These are phyloP conservation scores for Zaprionus gabonicus DNA, from an alignment of 1,140 invertebrate genomes.

Conservation along the genomic window DNA sequence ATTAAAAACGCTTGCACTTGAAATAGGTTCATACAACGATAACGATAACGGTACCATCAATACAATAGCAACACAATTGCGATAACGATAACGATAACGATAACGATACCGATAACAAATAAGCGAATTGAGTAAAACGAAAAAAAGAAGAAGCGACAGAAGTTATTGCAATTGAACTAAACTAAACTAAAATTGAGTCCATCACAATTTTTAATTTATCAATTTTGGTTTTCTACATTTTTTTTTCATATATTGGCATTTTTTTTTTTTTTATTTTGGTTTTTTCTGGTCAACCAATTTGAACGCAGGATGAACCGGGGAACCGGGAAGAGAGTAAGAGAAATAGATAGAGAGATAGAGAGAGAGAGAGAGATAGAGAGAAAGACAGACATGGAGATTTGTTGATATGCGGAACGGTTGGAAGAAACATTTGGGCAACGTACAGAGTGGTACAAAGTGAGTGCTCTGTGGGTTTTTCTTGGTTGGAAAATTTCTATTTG, in stretches of 20 bases:
- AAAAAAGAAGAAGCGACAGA: conserved; percentile 57
- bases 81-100: conserved; percentile 29
- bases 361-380: neutral
- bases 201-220: conserved; percentile 84
- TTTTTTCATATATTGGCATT: neutral
- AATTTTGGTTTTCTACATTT: conserved; percentile 49
- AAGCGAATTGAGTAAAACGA: conserved; percentile 33
- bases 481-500: conserved; percentile 37
- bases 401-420: conserved; percentile 40
- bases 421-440: conserved; percentile 46
- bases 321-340: conserved; percentile 21
- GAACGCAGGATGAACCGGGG: conserved; percentile 39
- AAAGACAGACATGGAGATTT: neutral
- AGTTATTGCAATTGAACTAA: conserved; percentile 68
- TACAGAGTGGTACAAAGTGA: conserved; percentile 58
- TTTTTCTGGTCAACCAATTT: conserved; percentile 48
- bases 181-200: conserved; percentile 80
- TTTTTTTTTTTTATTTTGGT: conserved; percentile 28
- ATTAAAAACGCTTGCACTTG: conserved; percentile 84
- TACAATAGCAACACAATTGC: conserved; percentile 23
- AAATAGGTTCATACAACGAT: conserved; percentile 47
- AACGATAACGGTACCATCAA: conserved; percentile 31
- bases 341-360: neutral
- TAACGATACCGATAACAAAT: conserved; percentile 25
- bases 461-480: conserved; percentile 71